Conservation (phyloP, 1,140 invertebrate species). For the Drosophila insularis region DNA sequence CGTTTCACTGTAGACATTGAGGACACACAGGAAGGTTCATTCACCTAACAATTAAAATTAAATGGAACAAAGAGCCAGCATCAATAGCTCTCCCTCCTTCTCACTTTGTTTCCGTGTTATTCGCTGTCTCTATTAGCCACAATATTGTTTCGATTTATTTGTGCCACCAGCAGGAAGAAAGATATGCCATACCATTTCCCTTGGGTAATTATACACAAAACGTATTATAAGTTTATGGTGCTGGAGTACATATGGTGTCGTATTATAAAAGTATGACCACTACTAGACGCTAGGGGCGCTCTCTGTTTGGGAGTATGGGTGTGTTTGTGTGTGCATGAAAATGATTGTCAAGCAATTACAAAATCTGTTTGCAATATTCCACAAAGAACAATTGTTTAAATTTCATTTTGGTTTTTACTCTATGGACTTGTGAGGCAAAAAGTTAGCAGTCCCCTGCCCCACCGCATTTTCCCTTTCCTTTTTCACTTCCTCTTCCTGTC, state of each 20-base stretch:
- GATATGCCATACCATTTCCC: slow-evolving; percentile 11
- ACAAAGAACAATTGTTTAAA: slow-evolving; percentile 51
- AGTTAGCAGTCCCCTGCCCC: not conserved
- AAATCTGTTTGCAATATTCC: slow-evolving; percentile 45
- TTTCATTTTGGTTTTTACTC: slow-evolving; percentile 37
- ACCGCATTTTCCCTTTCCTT: not conserved
- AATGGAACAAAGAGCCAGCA: slow-evolving; percentile 16
- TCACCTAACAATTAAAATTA: slow-evolving; percentile 56
- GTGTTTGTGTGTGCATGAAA: slow-evolving; percentile 26
- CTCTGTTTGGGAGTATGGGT: not conserved
- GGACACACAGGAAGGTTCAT: slow-evolving; percentile 49
- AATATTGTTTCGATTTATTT: slow-evolving; percentile 26
- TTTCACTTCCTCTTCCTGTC: not conserved
- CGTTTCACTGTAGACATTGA: slow-evolving; percentile 44
- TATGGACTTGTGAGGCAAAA: slow-evolving; percentile 29
- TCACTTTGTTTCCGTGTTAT: not conserved
- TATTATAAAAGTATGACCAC: slow-evolving; percentile 31
- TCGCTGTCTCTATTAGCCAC: not conserved
- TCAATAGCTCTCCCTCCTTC: not conserved
- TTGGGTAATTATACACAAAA: slow-evolving; percentile 21
- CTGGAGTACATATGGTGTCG: slow-evolving; percentile 48
- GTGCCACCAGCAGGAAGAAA: not conserved
- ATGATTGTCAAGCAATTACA: slow-evolving; percentile 52
- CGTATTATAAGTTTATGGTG: slow-evolving; percentile 35
- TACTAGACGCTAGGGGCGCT: not conserved